Evolutionary conservation across 2,888 invertebrate species (phyloP), one percentile per base, ranked within the genome.

Genomic region (Smittia sp.): DNA sequence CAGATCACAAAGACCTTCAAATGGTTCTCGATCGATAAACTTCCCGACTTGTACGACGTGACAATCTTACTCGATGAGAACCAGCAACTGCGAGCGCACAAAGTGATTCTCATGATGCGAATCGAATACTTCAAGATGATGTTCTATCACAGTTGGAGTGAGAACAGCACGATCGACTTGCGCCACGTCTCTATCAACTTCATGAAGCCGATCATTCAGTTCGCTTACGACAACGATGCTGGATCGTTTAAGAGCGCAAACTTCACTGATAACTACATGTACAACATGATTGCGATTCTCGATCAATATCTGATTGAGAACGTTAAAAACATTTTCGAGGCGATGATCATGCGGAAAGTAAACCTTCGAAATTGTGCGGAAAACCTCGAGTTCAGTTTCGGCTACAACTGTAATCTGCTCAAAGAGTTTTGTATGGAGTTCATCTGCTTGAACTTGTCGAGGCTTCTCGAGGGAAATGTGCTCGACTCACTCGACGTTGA

Each of bases 71-170:
- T 86, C 41, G 85, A 84, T 39, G 85, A 84, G 22, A 84, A 84
- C 46, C 75, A 78, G 24, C 77, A 79, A 58, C 80, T 92, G 22
- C 80, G 84, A 0, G 93, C 92, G 0, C 94, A 95, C 79, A 90
- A 89, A 78, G 94, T 93, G 79, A 83, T 95, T n/a, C 81, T 95
- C 18, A 88, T 90, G 0, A 89, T 92, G 0, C 82, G 93, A 38
- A 82, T 92, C n/a, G 93, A 94, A 76, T 95, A 94, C 81, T 95
- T 95, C 80, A 87, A 88, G 75, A 90, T 90, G 77, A 92, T 95
- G 91, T 90, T 94, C 77, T 87, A 88, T 78, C 87, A 88, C 77
- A 87, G 89, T 58, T 94, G 94, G 94, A 84, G 86, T 67, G 89
- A 90, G 86, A 90, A 89, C 78, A 80, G 81, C 78, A 15, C 24